Conservation (phyloP, 2,888 invertebrate species). For the Eristalinus aeneus region DNA sequence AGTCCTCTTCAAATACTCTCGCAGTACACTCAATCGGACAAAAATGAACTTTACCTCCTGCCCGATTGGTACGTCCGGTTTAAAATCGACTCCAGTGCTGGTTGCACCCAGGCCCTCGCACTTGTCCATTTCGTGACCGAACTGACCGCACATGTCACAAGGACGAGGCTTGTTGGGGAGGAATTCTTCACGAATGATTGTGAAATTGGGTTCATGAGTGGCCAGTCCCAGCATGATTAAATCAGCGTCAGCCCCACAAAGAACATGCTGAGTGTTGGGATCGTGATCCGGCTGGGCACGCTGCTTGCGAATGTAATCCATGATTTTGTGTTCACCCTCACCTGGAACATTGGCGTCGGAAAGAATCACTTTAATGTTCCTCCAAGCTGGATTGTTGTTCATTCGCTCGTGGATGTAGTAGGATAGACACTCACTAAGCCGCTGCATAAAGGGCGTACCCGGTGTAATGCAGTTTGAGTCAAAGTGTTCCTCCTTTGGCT, state of each 20-base stretch:
- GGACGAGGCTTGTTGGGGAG: slow-evolving; percentile 97
- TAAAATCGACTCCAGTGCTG: slow-evolving; percentile 81
- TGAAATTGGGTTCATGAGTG: slow-evolving; percentile 99
- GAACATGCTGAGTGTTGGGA: slow-evolving; percentile 98
- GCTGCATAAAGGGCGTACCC: slow-evolving; percentile 98
- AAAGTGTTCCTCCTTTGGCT: slow-evolving; percentile 95
- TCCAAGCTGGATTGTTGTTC: slow-evolving; percentile 98
- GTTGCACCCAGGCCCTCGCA: slow-evolving; percentile 88
- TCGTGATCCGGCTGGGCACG: slow-evolving; percentile 97
- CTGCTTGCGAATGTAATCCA: slow-evolving; percentile 99
- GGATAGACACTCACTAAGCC: slow-evolving; percentile 89
- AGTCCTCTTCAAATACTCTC: slow-evolving; percentile 96
- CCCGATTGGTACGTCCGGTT: slow-evolving; percentile 83
- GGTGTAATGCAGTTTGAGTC: slow-evolving; percentile 99
- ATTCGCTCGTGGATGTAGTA: slow-evolving; percentile 81
- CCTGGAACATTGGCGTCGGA: slow-evolving; percentile 99
- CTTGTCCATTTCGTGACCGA: slow-evolving; percentile 96
- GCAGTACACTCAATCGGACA: slow-evolving; percentile 93
- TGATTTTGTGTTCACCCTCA: slow-evolving; percentile 99
- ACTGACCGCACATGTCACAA: slow-evolving; percentile 96
- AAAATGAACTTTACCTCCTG: slow-evolving; percentile 94
- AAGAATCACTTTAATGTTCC: slow-evolving; percentile 94
- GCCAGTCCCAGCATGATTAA: slow-evolving; percentile 99
- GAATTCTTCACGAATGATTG: slow-evolving; percentile 99
- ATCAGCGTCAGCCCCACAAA: slow-evolving; percentile 99